Base-by-base conservation (phyloP, 2,797 vertebrate species). In the Acipenser ruthenus region DNA sequence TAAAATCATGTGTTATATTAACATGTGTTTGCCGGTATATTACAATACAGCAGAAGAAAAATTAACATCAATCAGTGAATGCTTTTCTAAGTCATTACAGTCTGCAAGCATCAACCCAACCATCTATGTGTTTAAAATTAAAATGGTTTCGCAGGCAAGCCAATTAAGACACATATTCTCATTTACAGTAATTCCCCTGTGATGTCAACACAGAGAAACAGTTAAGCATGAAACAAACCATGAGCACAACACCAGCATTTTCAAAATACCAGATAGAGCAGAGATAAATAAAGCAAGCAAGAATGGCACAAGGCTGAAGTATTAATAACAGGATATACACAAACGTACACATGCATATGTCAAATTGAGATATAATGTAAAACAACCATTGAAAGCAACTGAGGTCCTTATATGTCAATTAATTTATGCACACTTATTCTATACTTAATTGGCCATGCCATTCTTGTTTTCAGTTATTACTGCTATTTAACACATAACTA, bases 81-180 rank as follows among this genome's bases (percentile, higher is more conserved):
- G 12, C 55, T n/a, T 13, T n/a, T n/a, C 12, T 13, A 58, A 58
- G 1, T 13, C 55, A 58, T 58, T 58, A 58, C 12, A 6, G 55
- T 58, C 55, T n/a, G 2, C 55, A 11, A 58, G 10, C 15, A 58
- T 11, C 12, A 58, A n/a, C 55, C 10, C 1, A 58, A 10, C 15
- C 12, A 58, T 58, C 55, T 58, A 58, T 58, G 11, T 58, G 55
- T 58, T 58, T 58, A 58, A 58, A 11, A 58, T 58, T 13, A 58
- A 58, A 58, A n/a, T 10, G 15, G 52, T n/a, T 58, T 58, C 8
- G 10, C 55, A n/a, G 55, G 55, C 3, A 58, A 58, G 10, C 55
- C 55, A 58, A 58, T 58, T 58, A 58, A 58, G 55, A 58, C 15
- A n/a, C 15, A 58, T 13, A 58, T 58, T 58, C 55, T n/a, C 55